phyloP scores from a whole-genome alignment of 2,888 invertebrate species.

The Agrochola lota region DNA sequence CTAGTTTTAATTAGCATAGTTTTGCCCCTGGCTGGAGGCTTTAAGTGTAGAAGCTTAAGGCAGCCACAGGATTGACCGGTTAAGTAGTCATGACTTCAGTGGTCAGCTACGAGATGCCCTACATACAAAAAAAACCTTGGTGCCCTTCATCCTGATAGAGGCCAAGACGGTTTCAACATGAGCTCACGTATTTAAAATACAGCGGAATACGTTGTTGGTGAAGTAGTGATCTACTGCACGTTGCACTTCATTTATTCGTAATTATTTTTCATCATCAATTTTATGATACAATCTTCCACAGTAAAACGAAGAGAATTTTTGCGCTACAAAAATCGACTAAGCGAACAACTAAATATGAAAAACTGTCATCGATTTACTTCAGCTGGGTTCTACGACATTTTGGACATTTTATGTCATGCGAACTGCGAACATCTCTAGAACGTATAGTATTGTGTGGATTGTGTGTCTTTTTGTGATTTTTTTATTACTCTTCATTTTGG shows the following conservation, averaged over 20 bases:
- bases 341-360: neutral
- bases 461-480: slow-evolving; percentile 56
- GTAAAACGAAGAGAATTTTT: neutral
- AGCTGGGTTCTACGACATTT: slow-evolving; percentile 22
- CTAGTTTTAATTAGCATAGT: no score
- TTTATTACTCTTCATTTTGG: slow-evolving; percentile 48
- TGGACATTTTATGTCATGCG: slow-evolving; percentile 41
- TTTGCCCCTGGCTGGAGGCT: no score
- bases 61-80: no score
- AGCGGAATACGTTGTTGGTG: no score
- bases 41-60: no score
- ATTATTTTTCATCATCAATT: neutral
- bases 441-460: slow-evolving; percentile 50
- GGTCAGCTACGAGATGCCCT: no score
- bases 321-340: slow-evolving; percentile 31
- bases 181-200: no score
- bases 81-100: no score
- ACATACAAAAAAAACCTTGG: no score
- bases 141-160: no score
- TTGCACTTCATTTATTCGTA: neutral
- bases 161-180: no score
- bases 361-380: slow-evolving; percentile 30
- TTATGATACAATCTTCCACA: neutral
- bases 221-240: neutral
- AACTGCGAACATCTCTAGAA: slow-evolving; percentile 53